These are phyloP conservation scores for Yponomeuta plumbellus DNA, from an alignment of 2,888 invertebrate species.

Conservation along the genomic window DNA sequence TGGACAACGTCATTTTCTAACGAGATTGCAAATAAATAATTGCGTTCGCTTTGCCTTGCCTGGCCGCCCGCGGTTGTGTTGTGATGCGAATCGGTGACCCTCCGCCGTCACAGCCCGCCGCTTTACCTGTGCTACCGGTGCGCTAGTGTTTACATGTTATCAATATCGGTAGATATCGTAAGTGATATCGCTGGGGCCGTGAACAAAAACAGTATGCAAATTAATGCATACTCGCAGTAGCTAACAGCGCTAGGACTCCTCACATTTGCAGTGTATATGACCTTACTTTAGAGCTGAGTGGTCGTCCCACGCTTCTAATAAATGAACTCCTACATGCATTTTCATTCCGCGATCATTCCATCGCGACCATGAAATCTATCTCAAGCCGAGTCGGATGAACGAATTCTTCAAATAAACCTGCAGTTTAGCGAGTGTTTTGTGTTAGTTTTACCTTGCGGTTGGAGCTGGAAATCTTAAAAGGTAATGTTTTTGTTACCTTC, in stretches of 20 bases:
- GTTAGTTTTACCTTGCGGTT: background rate
- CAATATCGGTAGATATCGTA: constrained; percentile 30
- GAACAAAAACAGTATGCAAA: background rate
- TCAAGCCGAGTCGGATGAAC: background rate
- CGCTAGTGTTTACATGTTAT: constrained; percentile 60
- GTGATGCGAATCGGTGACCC: constrained; percentile 44
- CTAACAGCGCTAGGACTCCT: constrained; percentile 38
- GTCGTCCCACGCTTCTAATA: constrained; percentile 66
- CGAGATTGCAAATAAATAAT: constrained; percentile 27
- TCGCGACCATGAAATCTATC: background rate
- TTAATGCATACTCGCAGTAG: constrained; percentile 18
- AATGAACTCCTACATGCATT: constrained; percentile 61
- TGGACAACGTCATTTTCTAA: constrained; percentile 47
- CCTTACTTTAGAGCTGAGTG: constrained; percentile 58
- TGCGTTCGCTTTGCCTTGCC: constrained; percentile 33
- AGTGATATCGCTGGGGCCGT: constrained; percentile 29
- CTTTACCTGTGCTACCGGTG: constrained; percentile 45
- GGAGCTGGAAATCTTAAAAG: background rate
- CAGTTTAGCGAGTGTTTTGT: background rate
- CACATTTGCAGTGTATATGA: constrained; percentile 45
- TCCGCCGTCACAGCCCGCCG: constrained; percentile 38
- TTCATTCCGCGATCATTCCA: background rate
- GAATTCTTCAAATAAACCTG: background rate
- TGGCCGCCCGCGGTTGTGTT: background rate
- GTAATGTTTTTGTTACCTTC: background rate